Evolutionary conservation across 2,888 invertebrate genomes (phyloP).

Genomic region (Agrochola macilenta): DNA sequence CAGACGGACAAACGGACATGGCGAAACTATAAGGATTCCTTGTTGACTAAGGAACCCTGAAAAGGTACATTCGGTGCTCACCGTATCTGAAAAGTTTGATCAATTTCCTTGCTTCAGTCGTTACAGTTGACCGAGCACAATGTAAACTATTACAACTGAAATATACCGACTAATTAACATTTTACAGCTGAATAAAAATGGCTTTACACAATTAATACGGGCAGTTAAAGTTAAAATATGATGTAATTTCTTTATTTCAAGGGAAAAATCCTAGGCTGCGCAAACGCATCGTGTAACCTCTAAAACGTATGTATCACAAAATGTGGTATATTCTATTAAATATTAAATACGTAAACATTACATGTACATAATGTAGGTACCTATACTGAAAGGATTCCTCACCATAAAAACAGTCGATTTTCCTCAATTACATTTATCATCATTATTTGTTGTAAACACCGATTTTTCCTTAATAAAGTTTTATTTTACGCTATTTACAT

Average conservation of each 20-base stretch:
- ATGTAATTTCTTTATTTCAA: not conserved
- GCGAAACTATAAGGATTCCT: too few species aligned
- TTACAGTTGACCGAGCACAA: constrained; percentile 8
- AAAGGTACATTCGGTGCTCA: not conserved
- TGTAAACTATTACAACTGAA: not conserved
- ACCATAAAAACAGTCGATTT: not conserved
- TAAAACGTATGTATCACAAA: too few species aligned
- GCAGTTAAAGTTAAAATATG: not conserved
- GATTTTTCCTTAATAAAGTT: constrained; percentile 2
- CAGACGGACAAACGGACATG: too few species aligned
- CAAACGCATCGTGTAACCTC: not conserved
- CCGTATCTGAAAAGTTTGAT: not conserved
- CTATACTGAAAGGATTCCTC: not conserved
- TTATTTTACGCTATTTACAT: not conserved
- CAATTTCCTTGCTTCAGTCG: constrained; percentile 2
- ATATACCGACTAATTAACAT: constrained; percentile 24
- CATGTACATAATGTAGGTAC: too few species aligned
- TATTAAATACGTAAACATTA: not conserved
- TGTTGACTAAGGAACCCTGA: too few species aligned
- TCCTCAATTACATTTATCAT: not conserved
- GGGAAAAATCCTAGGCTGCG: not conserved
- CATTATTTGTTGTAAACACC: not conserved
- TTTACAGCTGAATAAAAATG: constrained; percentile 22
- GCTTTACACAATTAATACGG: constrained; percentile 20
- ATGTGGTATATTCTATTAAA: too few species aligned